A percentile compares a stretch with the other conserved stretches of the same genome.
Evolutionary conservation across 2,888 invertebrate genomes (phyloP).

Genomic region (Epinotia demarniana): DNA sequence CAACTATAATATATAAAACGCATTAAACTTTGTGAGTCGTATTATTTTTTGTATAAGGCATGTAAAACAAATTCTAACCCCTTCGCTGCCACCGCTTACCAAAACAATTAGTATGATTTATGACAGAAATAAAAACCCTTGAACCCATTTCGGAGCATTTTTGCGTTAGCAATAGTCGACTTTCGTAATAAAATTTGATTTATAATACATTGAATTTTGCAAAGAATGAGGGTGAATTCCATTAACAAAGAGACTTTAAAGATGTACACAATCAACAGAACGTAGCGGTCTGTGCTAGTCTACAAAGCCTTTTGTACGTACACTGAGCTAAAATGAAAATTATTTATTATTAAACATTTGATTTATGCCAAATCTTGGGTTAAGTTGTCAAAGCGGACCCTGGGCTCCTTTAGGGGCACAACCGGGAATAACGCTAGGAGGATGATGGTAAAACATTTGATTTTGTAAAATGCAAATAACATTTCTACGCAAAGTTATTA

Average conservation of each 20-base stretch:
- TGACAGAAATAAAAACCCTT: slow-evolving; percentile 77
- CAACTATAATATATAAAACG: not conserved
- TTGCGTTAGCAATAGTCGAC: slow-evolving; percentile 72
- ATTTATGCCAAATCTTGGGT: no score
- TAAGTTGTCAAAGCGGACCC: no score
- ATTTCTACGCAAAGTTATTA: no score
- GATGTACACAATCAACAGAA: slow-evolving; percentile 34
- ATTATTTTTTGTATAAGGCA: slow-evolving; percentile 33
- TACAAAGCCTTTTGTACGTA: slow-evolving; percentile 11
- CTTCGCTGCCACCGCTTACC: slow-evolving; percentile 62
- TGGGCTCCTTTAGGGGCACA: no score
- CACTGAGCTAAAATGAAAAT: not conserved
- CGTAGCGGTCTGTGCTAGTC: slow-evolving; percentile 21
- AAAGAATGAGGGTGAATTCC: slow-evolving; percentile 54
- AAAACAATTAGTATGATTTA: slow-evolving; percentile 82
- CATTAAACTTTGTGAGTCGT: slow-evolving; percentile 17
- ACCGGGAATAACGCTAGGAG: no score
- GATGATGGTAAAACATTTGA: no score
- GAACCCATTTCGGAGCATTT: slow-evolving; percentile 74
- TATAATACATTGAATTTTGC: slow-evolving; percentile 65
- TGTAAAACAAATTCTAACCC: slow-evolving; percentile 58
- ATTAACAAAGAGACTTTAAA: slow-evolving; percentile 47
- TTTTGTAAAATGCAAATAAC: no score
- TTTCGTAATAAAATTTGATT: slow-evolving; percentile 72
- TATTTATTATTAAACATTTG: not conserved